Conservation (phyloP, 2,113 vertebrate genomes). For the Sakesphorus luctuosus region DNA sequence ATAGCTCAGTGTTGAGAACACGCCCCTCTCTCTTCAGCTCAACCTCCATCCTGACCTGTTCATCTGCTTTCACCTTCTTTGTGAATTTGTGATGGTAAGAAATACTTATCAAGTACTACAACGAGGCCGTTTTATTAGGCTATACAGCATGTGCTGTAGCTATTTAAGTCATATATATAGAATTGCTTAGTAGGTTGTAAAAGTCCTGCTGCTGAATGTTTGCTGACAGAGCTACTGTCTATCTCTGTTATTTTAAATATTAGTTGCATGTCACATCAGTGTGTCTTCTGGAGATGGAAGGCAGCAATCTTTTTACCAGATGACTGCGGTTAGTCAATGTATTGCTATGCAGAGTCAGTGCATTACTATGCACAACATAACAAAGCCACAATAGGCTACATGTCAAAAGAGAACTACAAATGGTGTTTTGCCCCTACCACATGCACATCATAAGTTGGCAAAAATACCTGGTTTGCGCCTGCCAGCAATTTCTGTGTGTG, state of each 20-base stretch:
- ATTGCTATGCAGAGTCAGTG: slow-evolving; percentile 29
- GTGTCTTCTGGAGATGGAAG: slow-evolving; percentile 26
- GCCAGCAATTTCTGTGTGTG: neutral
- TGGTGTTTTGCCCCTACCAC: neutral
- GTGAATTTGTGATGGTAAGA: neutral
- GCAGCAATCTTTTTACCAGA: slow-evolving; percentile 3
- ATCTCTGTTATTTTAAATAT: slow-evolving; percentile 26
- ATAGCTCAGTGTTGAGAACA: neutral
- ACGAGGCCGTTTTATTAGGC: neutral
- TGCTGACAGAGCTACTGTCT: slow-evolving; percentile 27
- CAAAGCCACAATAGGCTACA: slow-evolving; percentile 21
- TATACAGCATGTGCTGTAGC: neutral
- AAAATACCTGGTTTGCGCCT: neutral
- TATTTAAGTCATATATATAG: neutral
- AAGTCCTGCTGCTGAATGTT: slow-evolving; percentile 2
- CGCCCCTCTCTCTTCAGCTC: neutral
- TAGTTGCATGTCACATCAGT: neutral
- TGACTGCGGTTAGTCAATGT: neutral
- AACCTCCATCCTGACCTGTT: neutral
- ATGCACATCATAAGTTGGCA: neutral
- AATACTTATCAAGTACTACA: neutral
- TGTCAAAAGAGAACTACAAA: slow-evolving; percentile 10
- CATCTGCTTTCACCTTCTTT: neutral
- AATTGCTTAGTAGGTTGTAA: slow-evolving; percentile 7
- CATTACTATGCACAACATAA: slow-evolving; percentile 18